Conservation (phyloP, 2,888 invertebrate species). For the Odiellus spinosus region DNA sequence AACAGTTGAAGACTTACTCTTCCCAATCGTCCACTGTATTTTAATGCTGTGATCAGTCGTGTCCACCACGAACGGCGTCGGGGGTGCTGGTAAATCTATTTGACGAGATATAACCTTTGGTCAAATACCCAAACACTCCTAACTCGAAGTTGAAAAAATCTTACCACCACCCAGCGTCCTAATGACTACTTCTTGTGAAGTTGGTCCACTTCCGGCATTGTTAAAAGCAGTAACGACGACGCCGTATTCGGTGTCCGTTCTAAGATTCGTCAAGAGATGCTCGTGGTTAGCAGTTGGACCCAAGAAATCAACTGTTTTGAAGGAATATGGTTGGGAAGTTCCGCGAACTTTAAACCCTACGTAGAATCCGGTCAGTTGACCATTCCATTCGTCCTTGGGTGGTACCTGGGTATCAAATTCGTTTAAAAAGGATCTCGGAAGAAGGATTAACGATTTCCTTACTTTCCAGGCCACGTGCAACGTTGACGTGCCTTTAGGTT, state of each 20-base stretch:
- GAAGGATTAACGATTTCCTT: not conserved
- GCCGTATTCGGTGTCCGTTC: conserved; percentile 19
- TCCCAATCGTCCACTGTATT: conserved; percentile 14
- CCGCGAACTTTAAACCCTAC: conserved; percentile 19
- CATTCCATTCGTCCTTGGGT: conserved; percentile 20
- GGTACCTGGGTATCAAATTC: conserved; percentile 11
- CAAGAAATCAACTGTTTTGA: conserved; percentile 17
- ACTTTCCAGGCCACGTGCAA: conserved; percentile 19
- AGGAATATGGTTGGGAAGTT: conserved; percentile 18
- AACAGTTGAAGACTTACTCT: no score
- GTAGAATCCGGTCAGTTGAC: conserved; percentile 20
- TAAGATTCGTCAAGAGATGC: conserved; percentile 18
- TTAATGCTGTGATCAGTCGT: conserved; percentile 18
- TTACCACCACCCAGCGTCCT: conserved; percentile 18
- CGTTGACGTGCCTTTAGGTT: conserved; percentile 18
- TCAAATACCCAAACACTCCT: no score
- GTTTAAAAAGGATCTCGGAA: no score
- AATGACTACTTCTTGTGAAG: conserved; percentile 18
- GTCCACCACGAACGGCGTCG: conserved; percentile 16
- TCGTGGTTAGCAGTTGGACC: conserved; percentile 15
- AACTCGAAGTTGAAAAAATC: not conserved
- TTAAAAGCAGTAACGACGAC: conserved; percentile 21
- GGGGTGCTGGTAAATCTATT: conserved; percentile 21
- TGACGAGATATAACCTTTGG: no score
- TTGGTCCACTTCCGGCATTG: conserved; percentile 19